Conservation (phyloP, 2,888 invertebrate genomes). For the Netelia virgata region DNA sequence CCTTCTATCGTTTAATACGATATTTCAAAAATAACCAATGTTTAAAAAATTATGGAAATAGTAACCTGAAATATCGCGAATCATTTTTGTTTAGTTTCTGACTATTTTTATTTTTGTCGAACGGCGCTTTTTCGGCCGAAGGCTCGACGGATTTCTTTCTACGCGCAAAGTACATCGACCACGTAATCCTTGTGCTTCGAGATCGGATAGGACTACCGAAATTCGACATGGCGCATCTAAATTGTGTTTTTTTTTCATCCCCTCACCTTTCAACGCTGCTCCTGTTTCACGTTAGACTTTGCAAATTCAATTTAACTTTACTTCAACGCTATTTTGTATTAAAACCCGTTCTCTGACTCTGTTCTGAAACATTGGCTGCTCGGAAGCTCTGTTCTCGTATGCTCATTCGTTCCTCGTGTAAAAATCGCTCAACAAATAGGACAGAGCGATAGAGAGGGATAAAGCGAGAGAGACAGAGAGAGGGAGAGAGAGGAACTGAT, state of each 20-base stretch:
- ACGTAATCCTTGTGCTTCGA: not conserved
- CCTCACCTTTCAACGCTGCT: constrained; percentile 6
- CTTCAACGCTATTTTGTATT: constrained; percentile 50
- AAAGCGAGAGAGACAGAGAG: no score
- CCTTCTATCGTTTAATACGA: no score
- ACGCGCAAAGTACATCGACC: no score
- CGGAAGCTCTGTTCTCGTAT: not conserved
- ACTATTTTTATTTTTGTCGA: no score
- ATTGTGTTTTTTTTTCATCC: not conserved
- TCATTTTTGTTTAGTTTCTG: no score
- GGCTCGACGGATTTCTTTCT: no score
- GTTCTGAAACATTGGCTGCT: not conserved
- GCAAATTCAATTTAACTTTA: constrained; percentile 65
- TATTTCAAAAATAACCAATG: no score
- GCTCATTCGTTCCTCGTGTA: not conserved
- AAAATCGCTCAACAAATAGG: not conserved
- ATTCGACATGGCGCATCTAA: not conserved
- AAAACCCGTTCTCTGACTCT: constrained; percentile 29
- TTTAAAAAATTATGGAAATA: no score
- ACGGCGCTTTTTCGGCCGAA: no score
- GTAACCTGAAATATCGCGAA: no score
- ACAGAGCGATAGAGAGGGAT: no score
- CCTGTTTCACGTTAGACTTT: constrained; percentile 50
- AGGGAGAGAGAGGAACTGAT: not conserved
- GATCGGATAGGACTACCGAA: not conserved